Conservation (phyloP, 2,113 vertebrate genomes). For the human (Homo sapiens) region DNA sequence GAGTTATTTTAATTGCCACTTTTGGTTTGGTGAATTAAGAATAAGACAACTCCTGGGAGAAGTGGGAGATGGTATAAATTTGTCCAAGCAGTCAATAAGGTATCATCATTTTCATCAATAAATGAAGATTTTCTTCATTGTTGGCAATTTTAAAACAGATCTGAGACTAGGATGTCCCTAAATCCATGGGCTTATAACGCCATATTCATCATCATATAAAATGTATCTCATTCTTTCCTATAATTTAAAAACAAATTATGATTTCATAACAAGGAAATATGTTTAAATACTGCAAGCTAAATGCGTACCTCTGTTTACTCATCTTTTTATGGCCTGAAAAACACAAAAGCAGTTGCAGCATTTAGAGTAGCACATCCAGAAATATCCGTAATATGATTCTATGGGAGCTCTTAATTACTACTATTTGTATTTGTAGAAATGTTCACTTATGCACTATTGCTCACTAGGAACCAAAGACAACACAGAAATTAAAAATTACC, state of each 20-base stretch:
- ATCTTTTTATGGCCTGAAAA: neutral
- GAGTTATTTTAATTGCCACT: slow-evolving; percentile 76
- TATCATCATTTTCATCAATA: slow-evolving; percentile 38
- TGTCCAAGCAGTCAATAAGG: slow-evolving; percentile 31
- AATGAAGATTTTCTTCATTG: slow-evolving; percentile 31
- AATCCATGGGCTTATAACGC: neutral
- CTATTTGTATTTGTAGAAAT: neutral
- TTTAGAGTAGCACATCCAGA: neutral
- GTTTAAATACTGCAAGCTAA: neutral
- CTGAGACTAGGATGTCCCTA: neutral
- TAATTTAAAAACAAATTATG: neutral
- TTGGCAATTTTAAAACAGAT: slow-evolving; percentile 7
- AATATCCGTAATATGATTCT: neutral
- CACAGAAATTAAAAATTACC: slow-evolving; percentile 1
- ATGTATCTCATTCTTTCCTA: neutral
- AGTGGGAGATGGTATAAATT: neutral
- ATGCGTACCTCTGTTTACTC: neutral
- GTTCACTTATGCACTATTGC: neutral
- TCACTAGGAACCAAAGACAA: neutral
- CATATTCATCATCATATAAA: neutral
- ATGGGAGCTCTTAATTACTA: neutral
- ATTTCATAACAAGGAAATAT: neutral
- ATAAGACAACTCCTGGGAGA: slow-evolving; percentile 34
- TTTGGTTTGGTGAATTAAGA: slow-evolving; percentile 59
- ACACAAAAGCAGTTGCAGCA: neutral